Conservation (phyloP, 64 coral and sea anemone genomes). For the Pachyseris speciosa region DNA sequence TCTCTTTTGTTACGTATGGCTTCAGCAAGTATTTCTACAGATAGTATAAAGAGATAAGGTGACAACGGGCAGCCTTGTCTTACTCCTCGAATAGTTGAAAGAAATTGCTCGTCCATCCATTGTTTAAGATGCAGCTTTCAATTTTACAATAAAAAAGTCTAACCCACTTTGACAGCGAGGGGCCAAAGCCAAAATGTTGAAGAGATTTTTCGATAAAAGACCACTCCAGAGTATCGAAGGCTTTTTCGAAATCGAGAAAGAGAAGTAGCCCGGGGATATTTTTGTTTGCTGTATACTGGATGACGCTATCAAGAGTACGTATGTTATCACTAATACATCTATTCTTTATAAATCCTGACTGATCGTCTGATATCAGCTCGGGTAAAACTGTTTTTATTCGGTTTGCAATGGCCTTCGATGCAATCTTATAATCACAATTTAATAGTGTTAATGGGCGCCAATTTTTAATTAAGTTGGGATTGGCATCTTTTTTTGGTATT, state of each 20-base stretch:
- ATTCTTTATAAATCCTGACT: no score
- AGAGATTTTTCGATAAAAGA: no score
- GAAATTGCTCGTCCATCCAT: constrained; percentile 24
- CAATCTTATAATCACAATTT: no score
- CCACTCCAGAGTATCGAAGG: no score
- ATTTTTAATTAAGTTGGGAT: background rate
- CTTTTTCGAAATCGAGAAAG: background rate
- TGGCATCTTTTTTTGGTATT: background rate
- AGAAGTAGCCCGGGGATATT: background rate
- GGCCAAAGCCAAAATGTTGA: no score
- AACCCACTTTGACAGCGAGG: background rate
- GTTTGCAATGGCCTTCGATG: no score
- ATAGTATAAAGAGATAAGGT: constrained; percentile 20
- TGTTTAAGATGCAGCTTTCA: constrained; percentile 37
- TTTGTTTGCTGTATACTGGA: background rate
- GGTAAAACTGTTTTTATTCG: background rate
- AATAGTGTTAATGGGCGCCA: no score
- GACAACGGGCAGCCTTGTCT: constrained; percentile 31
- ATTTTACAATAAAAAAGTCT: constrained; percentile 17
- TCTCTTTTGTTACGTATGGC: constrained; percentile 4
- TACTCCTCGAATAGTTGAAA: constrained; percentile 8
- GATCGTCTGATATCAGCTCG: no score
- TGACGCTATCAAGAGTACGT: no score
- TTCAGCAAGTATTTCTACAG: constrained; percentile 30
- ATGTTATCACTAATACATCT: no score